phyloP scores from a whole-genome alignment of 2,113 vertebrate species.

The Eretmochelys imbricata region DNA sequence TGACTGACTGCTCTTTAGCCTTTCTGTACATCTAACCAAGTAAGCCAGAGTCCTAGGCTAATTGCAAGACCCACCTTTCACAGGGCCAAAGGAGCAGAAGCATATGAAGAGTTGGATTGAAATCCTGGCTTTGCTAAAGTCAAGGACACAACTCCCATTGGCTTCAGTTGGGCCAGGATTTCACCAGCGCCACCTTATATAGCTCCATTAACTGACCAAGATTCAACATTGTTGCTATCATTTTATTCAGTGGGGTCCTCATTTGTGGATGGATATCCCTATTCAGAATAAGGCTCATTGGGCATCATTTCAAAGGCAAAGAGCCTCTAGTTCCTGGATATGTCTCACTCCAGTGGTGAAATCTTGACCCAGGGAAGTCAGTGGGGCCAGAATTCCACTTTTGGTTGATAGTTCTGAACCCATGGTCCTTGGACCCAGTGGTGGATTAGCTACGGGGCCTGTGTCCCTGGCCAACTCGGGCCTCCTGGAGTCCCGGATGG shows the following conservation, averaged over 20 bases:
- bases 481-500: too few relatives aligned
- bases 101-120: background rate
- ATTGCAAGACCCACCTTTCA: background rate
- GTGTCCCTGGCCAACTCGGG: too few relatives aligned
- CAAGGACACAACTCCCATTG: background rate
- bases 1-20: slow-evolving; percentile 7
- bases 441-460: background rate
- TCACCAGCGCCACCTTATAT: background rate
- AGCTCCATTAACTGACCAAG: background rate
- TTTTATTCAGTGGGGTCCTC: background rate
- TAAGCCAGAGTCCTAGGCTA: background rate
- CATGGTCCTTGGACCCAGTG: background rate
- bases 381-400: background rate
- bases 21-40: background rate
- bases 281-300: background rate
- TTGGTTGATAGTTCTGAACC: background rate
- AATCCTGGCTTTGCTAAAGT: background rate
- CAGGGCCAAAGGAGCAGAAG: background rate
- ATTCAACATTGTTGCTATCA: background rate
- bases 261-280: background rate
- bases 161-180: background rate
- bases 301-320: background rate
- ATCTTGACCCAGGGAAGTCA: background rate
- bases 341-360: background rate
- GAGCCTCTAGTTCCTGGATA: background rate